Evolutionary conservation across 2,113 vertebrate genomes (phyloP).

Genomic region (Spea multiplicata): DNA sequence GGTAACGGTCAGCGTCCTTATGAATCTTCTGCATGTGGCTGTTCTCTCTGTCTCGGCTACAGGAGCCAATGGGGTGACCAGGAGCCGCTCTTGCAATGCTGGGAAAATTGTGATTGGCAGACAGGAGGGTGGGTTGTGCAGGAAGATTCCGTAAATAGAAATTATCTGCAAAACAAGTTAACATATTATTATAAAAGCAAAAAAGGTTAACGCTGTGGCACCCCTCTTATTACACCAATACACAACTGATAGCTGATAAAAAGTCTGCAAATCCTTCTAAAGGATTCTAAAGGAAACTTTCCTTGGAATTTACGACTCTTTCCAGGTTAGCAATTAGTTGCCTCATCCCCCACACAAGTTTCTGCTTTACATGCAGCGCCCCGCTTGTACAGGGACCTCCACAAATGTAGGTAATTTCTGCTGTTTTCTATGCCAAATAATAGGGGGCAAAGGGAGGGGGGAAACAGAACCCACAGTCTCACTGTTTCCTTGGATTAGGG

Average conservation of each 20-base stretch:
- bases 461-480: neutral
- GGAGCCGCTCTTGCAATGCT: slow-evolving; percentile 78
- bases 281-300: too few species aligned
- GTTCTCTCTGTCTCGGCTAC: slow-evolving; percentile 81
- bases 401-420: too few species aligned
- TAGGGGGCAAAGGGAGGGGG: neutral
- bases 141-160: slow-evolving; percentile 95
- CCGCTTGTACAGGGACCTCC: too few species aligned
- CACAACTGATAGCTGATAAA: neutral
- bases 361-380: too few species aligned
- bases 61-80: slow-evolving; percentile 80
- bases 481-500: neutral
- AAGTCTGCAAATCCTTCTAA: too few species aligned
- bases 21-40: slow-evolving; percentile 74
- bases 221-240: too few species aligned
- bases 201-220: too few species aligned
- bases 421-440: neutral
- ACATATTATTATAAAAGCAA: neutral
- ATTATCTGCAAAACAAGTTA: slow-evolving; percentile 75
- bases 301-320: too few species aligned
- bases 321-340: too few species aligned
- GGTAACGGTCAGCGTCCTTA: slow-evolving; percentile 82
- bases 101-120: slow-evolving; percentile 83
- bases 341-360: too few species aligned
- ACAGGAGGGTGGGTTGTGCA: slow-evolving; percentile 84